A percentile compares a stretch with the other conserved stretches of the same genome.
phyloP scores from a whole-genome alignment of 37 sponge, comb jelly and placozoan species.

The Oscarella lobularis region DNA sequence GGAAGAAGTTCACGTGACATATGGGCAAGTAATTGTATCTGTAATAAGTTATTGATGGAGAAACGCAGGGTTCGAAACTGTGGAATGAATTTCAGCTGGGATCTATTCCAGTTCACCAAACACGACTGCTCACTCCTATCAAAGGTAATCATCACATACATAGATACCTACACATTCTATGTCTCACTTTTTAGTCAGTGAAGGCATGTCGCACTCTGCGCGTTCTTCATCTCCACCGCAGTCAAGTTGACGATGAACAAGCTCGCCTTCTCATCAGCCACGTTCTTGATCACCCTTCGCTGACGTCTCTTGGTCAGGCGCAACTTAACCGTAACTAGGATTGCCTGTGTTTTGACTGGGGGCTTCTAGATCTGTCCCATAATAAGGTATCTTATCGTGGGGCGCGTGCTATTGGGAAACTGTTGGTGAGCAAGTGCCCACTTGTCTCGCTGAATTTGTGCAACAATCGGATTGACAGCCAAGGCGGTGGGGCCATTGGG shows the following conservation, averaged over 20 bases:
- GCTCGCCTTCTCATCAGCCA: constrained; percentile 65
- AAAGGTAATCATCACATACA: not conserved
- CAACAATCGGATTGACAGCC: constrained; percentile 48
- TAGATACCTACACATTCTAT: not conserved
- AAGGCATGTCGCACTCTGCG: constrained; percentile 5
- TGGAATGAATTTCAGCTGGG: not conserved
- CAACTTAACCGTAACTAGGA: too few species aligned
- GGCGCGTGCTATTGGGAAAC: constrained; percentile 81
- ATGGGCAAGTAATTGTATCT: constrained; percentile 42
- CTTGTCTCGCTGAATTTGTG: constrained; percentile 48
- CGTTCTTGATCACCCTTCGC: constrained; percentile 74
- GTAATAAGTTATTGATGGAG: not conserved
- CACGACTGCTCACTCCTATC: not conserved
- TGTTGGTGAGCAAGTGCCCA: constrained; percentile 51
- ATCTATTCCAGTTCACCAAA: not conserved
- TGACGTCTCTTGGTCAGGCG: constrained; percentile 36
- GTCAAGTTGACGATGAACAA: constrained; percentile 58
- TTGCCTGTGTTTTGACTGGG: too few species aligned
- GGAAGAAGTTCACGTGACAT: constrained; percentile 56
- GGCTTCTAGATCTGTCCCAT: constrained; percentile 73
- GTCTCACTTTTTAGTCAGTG: constrained; percentile 3
- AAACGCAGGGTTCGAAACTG: not conserved
- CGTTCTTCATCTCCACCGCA: constrained; percentile 23
- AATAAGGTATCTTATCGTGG: constrained; percentile 60
- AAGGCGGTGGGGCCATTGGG: constrained; percentile 64